Conservation (phyloP, 2,113 vertebrate genomes). For the Okapia johnstoni region DNA sequence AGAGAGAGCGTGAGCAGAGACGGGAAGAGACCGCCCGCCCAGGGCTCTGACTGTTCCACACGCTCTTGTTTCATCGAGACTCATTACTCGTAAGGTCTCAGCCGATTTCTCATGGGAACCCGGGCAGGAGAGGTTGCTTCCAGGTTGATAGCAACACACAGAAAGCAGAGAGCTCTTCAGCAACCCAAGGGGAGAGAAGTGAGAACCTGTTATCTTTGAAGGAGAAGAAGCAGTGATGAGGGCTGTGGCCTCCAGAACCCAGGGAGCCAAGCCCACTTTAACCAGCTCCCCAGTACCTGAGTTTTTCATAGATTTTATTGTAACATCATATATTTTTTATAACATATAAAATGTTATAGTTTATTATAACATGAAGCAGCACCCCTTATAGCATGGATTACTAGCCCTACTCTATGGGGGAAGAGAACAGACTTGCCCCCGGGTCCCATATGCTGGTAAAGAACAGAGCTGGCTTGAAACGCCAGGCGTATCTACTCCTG, state of each 20-base stretch:
- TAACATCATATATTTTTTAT: neutral
- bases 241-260: neutral
- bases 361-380: neutral
- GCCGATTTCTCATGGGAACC: neutral
- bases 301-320: no score
- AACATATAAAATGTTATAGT: neutral
- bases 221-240: neutral
- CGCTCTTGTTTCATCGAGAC: fast-evolving
- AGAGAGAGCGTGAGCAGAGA: neutral
- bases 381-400: no score
- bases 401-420: neutral
- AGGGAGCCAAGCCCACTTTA: neutral
- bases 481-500: fast-evolving
- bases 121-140: neutral
- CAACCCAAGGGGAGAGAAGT: neutral
- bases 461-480: neutral
- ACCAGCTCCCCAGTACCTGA: neutral
- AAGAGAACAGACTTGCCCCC: neutral
- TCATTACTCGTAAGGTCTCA: fast-evolving
- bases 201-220: neutral
- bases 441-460: neutral
- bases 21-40: fast-evolving
- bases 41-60: neutral
- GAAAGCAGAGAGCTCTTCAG: neutral
- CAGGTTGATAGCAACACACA: neutral